Evolutionary conservation across 2,113 vertebrate species (phyloP).

Genomic region (Embiotoca jacksoni): DNA sequence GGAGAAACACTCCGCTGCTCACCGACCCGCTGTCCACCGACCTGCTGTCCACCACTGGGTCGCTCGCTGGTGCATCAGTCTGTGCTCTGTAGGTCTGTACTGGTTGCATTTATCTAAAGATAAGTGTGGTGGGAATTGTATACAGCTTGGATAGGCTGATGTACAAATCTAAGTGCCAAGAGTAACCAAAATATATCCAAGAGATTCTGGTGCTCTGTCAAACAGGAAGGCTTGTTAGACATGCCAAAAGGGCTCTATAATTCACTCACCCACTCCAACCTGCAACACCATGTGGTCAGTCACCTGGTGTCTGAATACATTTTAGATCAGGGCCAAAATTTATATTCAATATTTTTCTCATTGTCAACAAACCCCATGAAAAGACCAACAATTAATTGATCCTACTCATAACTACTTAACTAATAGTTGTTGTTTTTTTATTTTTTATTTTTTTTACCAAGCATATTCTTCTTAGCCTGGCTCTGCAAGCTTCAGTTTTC

Average conservation of each 20-base stretch:
- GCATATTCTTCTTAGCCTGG: too few relatives aligned
- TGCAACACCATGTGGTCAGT: neutral
- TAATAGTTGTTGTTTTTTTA: too few relatives aligned
- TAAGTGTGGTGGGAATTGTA: neutral
- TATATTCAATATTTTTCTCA: too few relatives aligned
- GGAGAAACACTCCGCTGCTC: conserved; percentile 52
- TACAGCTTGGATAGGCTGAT: neutral
- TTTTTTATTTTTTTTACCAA: too few relatives aligned
- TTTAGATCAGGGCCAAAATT: too few relatives aligned
- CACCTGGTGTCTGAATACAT: neutral
- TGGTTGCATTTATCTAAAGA: conserved; percentile 28
- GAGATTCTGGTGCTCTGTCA: too few relatives aligned
- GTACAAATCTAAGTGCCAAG: neutral
- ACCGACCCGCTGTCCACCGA: neutral
- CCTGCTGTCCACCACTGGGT: conserved; percentile 46
- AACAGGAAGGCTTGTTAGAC: neutral
- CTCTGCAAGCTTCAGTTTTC: too few relatives aligned
- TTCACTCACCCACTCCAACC: neutral
- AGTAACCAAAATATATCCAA: neutral
- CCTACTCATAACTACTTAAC: too few relatives aligned
- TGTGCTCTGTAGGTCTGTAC: neutral
- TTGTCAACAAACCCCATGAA: too few relatives aligned
- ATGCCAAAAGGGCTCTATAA: neutral
- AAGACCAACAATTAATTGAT: too few relatives aligned
- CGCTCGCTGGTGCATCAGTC: conserved; percentile 10